Base-by-base conservation (phyloP, 2,797 vertebrate genomes). In the Sebastes matsubarae region DNA sequence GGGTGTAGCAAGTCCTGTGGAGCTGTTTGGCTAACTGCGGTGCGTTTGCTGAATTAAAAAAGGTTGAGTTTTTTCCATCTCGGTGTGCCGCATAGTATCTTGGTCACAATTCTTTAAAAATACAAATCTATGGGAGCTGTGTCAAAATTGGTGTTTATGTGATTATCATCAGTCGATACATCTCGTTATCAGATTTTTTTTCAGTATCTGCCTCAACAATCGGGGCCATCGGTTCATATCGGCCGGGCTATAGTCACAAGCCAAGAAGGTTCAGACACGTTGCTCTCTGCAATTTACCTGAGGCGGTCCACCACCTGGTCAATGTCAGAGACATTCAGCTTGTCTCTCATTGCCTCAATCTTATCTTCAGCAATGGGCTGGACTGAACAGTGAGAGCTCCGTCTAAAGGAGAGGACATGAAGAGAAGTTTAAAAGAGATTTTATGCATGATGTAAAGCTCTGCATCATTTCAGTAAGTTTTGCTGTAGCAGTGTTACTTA, bases 301-400 rank as follows among this genome's bases (percentile, higher is more conserved):
- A 98, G 94, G 60, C 89, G 95, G 11, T 82, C 46, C 52, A 95
- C 94, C 38, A 97, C 95, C 75, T 95, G 89, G 59, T 97, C 94
- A 72, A 97, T 96, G 87, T 92, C 80, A 34, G 70, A 87, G 69
- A 96, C 52, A 14, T 96, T 96, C 81, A 98, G 89, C 34, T 95
- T 94, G 80, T 96, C 92, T 80, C 87, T 96, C 72, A 97, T 81
- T 64, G 92, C 77, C 66, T 95, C 89, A 30, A 95, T 88, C 66
- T 95, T 88, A 6, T 87, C 94, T 65, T 94, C 92, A 60, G 88
- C 79, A 2, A 57, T 91, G 72, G 94, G 93, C 79, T 66, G 72
- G 18, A 87, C 79, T 1, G 94, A 95, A 20, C 92, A 89, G 24
- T 54, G 77, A 11, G 95, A 95, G 36, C 80, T 68, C 1, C 87